Percentiles rank a stretch among this genome's conserved stretches.
These are phyloP conservation scores for Grus americana DNA, from an alignment of 2,113 vertebrate genomes.

Conservation along the genomic window DNA sequence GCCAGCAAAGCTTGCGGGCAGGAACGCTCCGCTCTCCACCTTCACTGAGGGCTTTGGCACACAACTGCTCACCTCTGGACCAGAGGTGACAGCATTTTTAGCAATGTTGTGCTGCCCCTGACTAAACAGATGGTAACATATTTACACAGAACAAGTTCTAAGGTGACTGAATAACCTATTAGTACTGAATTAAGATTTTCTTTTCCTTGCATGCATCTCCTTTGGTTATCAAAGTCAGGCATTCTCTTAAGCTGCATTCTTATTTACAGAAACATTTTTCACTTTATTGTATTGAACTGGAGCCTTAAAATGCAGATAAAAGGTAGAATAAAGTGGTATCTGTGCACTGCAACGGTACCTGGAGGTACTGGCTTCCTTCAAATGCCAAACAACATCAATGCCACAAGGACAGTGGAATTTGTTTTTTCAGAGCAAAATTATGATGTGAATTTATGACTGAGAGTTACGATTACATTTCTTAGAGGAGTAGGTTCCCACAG, in stretches of 20 bases:
- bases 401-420: neutral
- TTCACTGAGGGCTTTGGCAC: neutral
- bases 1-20: neutral
- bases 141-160: neutral
- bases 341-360: neutral
- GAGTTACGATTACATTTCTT: neutral
- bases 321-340: neutral
- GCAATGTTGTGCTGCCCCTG: neutral
- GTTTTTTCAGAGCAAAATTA: neutral
- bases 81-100: neutral
- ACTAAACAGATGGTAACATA: neutral
- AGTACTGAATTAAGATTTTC: neutral
- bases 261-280: neutral
- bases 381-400: neutral
- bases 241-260: neutral
- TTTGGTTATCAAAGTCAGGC: neutral
- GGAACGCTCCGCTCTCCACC: accelerated
- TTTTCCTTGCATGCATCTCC: neutral
- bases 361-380: neutral
- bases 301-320: neutral
- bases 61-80: neutral
- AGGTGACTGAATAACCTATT: neutral
- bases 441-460: neutral
- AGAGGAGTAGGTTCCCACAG: accelerated
- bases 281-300: neutral